phyloP scores from a whole-genome alignment of 2,797 vertebrate genomes.

The Zalophus californianus region DNA sequence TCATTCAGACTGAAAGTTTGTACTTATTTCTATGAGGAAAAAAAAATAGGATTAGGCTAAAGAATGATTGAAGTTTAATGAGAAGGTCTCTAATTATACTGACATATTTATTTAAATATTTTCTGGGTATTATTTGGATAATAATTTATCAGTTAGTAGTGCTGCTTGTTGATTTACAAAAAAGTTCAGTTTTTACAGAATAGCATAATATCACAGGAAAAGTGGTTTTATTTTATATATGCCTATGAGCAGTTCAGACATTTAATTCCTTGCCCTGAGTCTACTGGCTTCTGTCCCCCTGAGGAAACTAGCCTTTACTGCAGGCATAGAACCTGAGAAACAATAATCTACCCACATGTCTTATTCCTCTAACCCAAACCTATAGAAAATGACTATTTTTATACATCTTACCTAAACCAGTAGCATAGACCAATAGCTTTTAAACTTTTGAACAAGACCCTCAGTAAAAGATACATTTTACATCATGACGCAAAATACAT shows the following conservation, averaged over 20 bases:
- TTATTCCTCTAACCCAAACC: not conserved
- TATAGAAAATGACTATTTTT: not conserved
- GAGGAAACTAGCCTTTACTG: not conserved
- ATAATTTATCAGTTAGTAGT: constrained; percentile 44
- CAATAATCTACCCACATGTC: not conserved
- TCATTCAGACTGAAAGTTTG: constrained; percentile 1
- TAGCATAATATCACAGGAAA: not conserved
- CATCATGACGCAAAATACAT: not conserved
- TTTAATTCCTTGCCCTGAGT: constrained; percentile 27
- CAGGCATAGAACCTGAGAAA: not conserved
- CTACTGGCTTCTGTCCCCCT: not conserved
- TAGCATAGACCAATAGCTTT: not conserved
- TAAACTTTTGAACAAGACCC: not conserved
- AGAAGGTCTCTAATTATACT: constrained; percentile 53
- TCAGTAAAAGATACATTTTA: not conserved
- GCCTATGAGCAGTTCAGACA: not conserved
- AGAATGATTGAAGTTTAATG: constrained; percentile 65
- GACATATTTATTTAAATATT: constrained; percentile 58
- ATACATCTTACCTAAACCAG: not conserved
- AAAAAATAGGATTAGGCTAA: not conserved
- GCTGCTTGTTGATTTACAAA: constrained; percentile 36
- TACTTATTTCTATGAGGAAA: not conserved
- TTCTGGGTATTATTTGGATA: constrained; percentile 43
- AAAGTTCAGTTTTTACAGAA: constrained; percentile 41
- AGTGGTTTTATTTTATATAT: not conserved